Percentiles rank a stretch among this genome's conserved stretches.
These are phyloP conservation scores for Bambusicola thoracicus DNA, from an alignment of 2,113 vertebrate genomes.

Conservation along the genomic window DNA sequence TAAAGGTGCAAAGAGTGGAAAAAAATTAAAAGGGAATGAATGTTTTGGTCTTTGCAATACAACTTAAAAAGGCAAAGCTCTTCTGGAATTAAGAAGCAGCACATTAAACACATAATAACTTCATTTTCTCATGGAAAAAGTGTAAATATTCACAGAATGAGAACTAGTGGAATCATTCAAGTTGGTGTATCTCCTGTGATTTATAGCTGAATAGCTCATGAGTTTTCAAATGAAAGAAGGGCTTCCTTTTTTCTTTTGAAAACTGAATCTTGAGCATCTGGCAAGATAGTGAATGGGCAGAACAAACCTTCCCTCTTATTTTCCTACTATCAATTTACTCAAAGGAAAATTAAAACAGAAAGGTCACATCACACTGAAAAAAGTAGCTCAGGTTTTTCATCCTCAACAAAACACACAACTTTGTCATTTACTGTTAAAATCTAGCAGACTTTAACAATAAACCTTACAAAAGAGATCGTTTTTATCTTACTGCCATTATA, in stretches of 20 bases:
- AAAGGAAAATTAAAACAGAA: constrained; percentile 62
- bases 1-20: accelerated
- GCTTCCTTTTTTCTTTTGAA: neutral
- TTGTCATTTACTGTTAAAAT: constrained; percentile 79
- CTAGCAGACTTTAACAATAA: constrained; percentile 71
- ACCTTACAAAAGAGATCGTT: constrained; percentile 69
- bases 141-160: neutral
- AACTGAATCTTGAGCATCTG: constrained; percentile 3
- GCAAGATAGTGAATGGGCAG: neutral
- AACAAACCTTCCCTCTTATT: neutral
- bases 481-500: constrained; percentile 68
- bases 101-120: neutral
- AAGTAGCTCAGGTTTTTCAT: constrained; percentile 68
- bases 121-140: neutral
- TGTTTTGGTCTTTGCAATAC: neutral
- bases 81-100: constrained; percentile 5
- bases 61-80: neutral
- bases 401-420: constrained; percentile 67
- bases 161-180: neutral
- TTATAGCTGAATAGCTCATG: neutral
- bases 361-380: constrained; percentile 60
- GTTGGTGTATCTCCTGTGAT: neutral
- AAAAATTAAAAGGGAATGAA: neutral
- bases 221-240: constrained; percentile 2
- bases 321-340: constrained; percentile 38